Evolutionary conservation across 2,113 vertebrate genomes (phyloP), one percentile per base, ranked within the genome.

Genomic region (Piprites chloris): DNA sequence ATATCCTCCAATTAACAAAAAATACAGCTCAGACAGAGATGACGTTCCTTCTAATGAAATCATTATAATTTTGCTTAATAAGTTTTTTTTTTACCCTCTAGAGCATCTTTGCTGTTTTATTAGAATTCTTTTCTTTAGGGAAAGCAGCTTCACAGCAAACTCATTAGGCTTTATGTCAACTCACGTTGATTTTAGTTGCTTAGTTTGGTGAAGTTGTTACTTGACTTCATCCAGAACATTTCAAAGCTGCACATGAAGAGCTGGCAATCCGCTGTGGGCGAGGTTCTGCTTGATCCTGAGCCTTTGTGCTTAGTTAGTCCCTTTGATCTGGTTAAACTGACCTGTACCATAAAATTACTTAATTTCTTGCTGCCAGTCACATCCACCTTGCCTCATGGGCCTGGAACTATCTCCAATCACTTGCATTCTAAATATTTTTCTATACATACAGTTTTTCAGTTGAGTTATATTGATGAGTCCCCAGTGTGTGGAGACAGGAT

Each of bases 281-380:
- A 67, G 65, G 59, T 50, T 80, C 50, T 53, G 58, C 50, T 55
- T 88, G 87, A 77, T 85, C 63, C 58, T 49, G 15, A 80, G 76
- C 52, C 33, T 86, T 80, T 89, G 76, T 75, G 28, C 74, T 71
- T 49, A 65, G 37, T 47, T 52, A 65, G 46, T 41, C 42, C n/a
- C 32, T 95, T 75, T 73, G 69, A 92, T 44, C 69, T 50, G 56
- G 37, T 96, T 76, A 92, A 94, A 90, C 61, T 92, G 93, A 90
- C 73, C 69, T 19, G 23, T 59, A 67, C 78, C 49, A 35, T 58
- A 72, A 62, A 89, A 92, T 53, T 13, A 82, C 56, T 74, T 78
- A 1, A 72, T 74, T 80, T 86, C 63, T 93, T 90, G 47, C 79
- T 93, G 82, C 59, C 55, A 66, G 49, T 75, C 49, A 62, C 7